phyloP scores from a whole-genome alignment of 2,888 invertebrate genomes.

The Megalurothrips usitatus region DNA sequence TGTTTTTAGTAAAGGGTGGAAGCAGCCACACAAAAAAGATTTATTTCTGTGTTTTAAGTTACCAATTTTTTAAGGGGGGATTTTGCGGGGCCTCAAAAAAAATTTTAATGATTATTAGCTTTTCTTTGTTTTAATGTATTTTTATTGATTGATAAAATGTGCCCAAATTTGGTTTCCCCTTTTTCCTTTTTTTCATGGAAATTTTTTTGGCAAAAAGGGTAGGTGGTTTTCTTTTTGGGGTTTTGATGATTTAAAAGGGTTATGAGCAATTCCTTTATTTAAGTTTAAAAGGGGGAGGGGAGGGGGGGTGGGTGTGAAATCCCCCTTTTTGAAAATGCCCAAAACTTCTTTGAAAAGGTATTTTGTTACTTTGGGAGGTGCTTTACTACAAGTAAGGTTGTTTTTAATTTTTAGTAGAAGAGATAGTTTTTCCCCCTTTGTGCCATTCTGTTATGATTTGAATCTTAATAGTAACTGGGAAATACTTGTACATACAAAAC shows the following conservation, averaged over 20 bases:
- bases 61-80: neutral
- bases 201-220: no score
- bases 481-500: neutral
- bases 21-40: neutral
- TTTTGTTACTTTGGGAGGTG: no score
- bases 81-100: neutral
- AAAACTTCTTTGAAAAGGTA: no score
- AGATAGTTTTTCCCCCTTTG: neutral
- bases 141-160: no score
- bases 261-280: neutral
- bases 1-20: neutral
- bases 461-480: neutral
- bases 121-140: neutral
- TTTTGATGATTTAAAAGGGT: no score
- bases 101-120: neutral
- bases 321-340: no score
- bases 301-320: no score
- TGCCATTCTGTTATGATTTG: neutral
- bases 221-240: no score
- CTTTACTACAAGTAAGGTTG: neutral
- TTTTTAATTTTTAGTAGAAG: neutral
- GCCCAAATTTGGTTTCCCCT: no score
- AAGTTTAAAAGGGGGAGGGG: neutral
- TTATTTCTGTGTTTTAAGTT: neutral
- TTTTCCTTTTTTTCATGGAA: no score